Conservation (phyloP, 2,888 invertebrate species). For the Leptogaster cylindrica region DNA sequence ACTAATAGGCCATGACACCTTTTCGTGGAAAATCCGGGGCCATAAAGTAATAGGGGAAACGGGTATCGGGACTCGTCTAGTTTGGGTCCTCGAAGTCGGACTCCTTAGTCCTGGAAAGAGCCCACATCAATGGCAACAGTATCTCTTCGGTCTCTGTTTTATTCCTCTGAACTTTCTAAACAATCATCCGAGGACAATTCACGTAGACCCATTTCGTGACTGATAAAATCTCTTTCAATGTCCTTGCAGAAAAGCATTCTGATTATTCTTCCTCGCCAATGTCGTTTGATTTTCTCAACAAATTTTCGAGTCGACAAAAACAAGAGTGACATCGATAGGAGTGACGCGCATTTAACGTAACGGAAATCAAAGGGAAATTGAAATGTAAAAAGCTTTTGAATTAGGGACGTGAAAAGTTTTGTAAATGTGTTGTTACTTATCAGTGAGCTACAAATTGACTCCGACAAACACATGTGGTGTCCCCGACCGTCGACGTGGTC, state of each 20-base stretch:
- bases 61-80: neutral
- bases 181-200: neutral
- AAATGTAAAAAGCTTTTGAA: constrained; percentile 40
- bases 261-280: constrained; percentile 17
- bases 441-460: too few species aligned
- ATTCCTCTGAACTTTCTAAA: neutral
- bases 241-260: neutral
- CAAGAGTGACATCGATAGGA: neutral
- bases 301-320: constrained; percentile 21
- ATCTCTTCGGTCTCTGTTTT: too few species aligned
- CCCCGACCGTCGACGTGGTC: too few species aligned
- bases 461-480: too few species aligned
- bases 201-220: neutral
- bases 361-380: constrained; percentile 40
- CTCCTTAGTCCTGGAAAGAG: too few species aligned
- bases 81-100: too few species aligned
- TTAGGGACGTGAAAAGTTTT: constrained; percentile 38
- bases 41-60: neutral
- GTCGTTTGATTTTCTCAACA: neutral
- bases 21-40: neutral
- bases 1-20: constrained; percentile 18
- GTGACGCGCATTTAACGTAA: constrained; percentile 20
- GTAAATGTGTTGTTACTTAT: constrained; percentile 26
- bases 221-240: neutral
- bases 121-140: too few species aligned